phyloP scores from a whole-genome alignment of 2,113 vertebrate species.

The Eretmochelys imbricata region DNA sequence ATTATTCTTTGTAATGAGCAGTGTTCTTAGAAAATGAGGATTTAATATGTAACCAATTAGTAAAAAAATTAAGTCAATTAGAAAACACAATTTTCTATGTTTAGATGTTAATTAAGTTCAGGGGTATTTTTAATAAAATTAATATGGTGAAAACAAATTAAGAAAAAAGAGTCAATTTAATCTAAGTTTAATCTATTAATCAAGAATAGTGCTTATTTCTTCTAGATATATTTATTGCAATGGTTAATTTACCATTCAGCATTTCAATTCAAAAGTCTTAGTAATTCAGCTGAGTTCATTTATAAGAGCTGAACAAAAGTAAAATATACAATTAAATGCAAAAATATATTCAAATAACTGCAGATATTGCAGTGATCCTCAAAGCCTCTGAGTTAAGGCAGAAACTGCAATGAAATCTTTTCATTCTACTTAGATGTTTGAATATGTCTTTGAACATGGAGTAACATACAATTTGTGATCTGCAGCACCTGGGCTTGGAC shows the following conservation, averaged over 20 bases:
- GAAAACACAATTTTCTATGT: slow-evolving; percentile 70
- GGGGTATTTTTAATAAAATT: slow-evolving; percentile 68
- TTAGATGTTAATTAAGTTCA: slow-evolving; percentile 78
- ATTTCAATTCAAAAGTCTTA: background rate
- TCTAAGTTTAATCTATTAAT: slow-evolving; percentile 57
- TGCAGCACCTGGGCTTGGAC: background rate
- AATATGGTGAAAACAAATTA: slow-evolving; percentile 65
- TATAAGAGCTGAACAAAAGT: background rate
- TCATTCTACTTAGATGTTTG: background rate
- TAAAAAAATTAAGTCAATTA: slow-evolving; percentile 76
- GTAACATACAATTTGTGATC: background rate
- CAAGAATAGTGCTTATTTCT: slow-evolving; percentile 59
- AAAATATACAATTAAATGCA: background rate
- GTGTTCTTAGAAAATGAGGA: slow-evolving; percentile 65
- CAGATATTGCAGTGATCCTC: background rate
- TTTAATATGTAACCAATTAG: slow-evolving; percentile 75
- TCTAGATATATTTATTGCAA: slow-evolving; percentile 48
- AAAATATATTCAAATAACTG: background rate
- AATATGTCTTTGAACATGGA: background rate
- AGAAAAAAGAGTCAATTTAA: slow-evolving; percentile 66
- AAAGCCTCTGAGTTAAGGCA: background rate
- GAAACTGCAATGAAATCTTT: background rate
- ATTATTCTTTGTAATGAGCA: slow-evolving; percentile 70
- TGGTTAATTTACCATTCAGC: slow-evolving; percentile 50
- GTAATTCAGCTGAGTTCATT: slow-evolving; percentile 4